Base-by-base conservation (phyloP, 64 coral and sea anemone genomes). In the Stylophora pistillata region DNA sequence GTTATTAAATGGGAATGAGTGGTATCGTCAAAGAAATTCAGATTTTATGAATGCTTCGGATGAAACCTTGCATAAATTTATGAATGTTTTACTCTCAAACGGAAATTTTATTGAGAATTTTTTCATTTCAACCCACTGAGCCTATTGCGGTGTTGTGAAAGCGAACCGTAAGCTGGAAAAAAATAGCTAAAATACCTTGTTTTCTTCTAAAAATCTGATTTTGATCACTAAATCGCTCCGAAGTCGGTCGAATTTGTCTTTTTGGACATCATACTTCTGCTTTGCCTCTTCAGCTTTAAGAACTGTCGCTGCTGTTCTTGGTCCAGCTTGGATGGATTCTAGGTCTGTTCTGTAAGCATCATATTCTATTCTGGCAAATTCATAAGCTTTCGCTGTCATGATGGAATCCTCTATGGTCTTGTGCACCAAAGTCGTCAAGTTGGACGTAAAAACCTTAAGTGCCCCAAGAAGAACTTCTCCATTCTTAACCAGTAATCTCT, bases 361-460 rank as follows among this genome's bases (percentile, higher is more conserved):
- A 85, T 95, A 99, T 74, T 99, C 97, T 90, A 99, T 92, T 90
- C 97, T 95, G 31, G 93, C 93, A 14, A 93, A 88, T 71, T 99
- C 97, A 59, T 99, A 99, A 30, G 93, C 90, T 53, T 95, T 99
- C 10, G 93, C 93, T 31, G 97, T 99, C 58, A 90, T 72, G 73
- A 99, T 94, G 30, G 97, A 95, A 66, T 99, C 97, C 52, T 99
- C 97, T 87, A 99, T 99, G 29, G 97, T 99, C 84, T 99, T 99
- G 41, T 95, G 88, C 31, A 94, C 94, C 64, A 99, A 76, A 21
- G 97, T 99, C 18, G 85, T 84, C 68, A 99, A 71, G 57, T 99
- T 99, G 70, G 97, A 79, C 3, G 87, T 99, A 74, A 99, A 99
- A 74, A 99, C 93, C 70, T 95, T 89, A 15, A 99, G 77, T 37